Percentiles rank a stretch among this genome's conserved stretches.
Evolutionary conservation across 1,140 invertebrate genomes (phyloP).

Genomic region (Archivesica marissinica): DNA sequence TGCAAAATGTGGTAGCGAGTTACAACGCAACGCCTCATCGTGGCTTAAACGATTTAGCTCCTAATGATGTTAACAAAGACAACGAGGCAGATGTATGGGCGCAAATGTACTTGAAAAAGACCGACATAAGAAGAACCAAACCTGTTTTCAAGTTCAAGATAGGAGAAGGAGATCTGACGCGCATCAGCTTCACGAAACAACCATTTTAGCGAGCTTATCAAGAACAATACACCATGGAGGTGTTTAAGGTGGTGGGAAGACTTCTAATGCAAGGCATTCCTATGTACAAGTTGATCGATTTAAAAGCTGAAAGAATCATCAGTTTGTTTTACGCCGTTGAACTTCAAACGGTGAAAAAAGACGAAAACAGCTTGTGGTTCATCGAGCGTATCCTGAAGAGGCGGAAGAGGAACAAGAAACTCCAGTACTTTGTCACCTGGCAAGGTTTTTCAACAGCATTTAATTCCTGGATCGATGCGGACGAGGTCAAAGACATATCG

Average conservation of each 20-base stretch:
- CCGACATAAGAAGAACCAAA: background rate
- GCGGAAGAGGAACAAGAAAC: slow-evolving; percentile 36
- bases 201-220: slow-evolving; percentile 55
- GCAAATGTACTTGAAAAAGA: slow-evolving; percentile 56
- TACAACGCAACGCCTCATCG: slow-evolving; percentile 62
- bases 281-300: slow-evolving; percentile 31
- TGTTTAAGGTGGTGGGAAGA: slow-evolving; percentile 45
- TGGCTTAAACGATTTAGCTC: slow-evolving; percentile 46
- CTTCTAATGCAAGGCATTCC: slow-evolving; percentile 43
- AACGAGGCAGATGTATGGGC: slow-evolving; percentile 62
- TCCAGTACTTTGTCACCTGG: slow-evolving; percentile 37
- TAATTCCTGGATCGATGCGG: slow-evolving; percentile 31
- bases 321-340: slow-evolving; percentile 20
- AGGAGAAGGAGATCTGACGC: slow-evolving; percentile 43
- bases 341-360: slow-evolving; percentile 34
- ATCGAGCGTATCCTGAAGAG: slow-evolving; percentile 39
- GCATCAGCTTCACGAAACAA: slow-evolving; percentile 46
- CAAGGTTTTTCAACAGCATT: slow-evolving; percentile 37
- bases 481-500: too few relatives aligned
- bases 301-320: slow-evolving; percentile 31
- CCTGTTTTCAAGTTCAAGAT: slow-evolving; percentile 5
- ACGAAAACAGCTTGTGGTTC: slow-evolving; percentile 49
- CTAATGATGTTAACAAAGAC: slow-evolving; percentile 60
- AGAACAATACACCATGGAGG: slow-evolving; percentile 45
- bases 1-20: slow-evolving; percentile 46